Evolutionary conservation across 2,113 vertebrate genomes (phyloP).

Genomic region (Xenopus tropicalis): UCB_Xtro_10.0 CM004450.2:57390001-57390500

Average conservation of each 20-base stretch:
- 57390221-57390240: slow-evolving; percentile 64
- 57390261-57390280: slow-evolving; percentile 65
- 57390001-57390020: slow-evolving; percentile 11
- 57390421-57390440: slow-evolving; percentile 71
- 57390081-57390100: slow-evolving; percentile 95
- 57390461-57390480: slow-evolving; percentile 63
- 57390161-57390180: slow-evolving; percentile 98
- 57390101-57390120: slow-evolving; percentile 97
- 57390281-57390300: slow-evolving; percentile 68
- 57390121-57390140: slow-evolving; percentile 94
- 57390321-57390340: slow-evolving; percentile 74
- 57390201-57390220: slow-evolving; percentile 65
- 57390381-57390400: slow-evolving; percentile 65
- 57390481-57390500: slow-evolving; percentile 62
- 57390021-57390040: slow-evolving; percentile 63
- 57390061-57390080: slow-evolving; percentile 94
- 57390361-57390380: slow-evolving; percentile 71
- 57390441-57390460: slow-evolving; percentile 63
- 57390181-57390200: slow-evolving; percentile 63
- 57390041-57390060: slow-evolving; percentile 96
- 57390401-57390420: slow-evolving; percentile 72
- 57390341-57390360: slow-evolving; percentile 72
- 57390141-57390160: slow-evolving; percentile 97
- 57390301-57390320: slow-evolving; percentile 74
- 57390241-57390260: slow-evolving; percentile 67